Conservation (phyloP, 2,797 vertebrate species). For the Anas acuta region DNA sequence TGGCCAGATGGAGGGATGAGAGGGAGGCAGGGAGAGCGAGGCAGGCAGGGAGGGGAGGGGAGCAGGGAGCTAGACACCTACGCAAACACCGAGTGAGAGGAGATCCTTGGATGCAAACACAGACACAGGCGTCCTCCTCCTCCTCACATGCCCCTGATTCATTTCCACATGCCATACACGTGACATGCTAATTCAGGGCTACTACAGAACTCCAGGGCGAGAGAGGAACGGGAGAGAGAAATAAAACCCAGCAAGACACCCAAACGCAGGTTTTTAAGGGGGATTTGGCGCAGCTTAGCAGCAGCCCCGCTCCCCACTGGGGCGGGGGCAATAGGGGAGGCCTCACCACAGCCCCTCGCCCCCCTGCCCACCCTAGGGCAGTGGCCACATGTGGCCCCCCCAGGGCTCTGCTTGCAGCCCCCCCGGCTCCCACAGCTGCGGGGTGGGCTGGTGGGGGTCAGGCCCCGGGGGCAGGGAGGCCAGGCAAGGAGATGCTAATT, state of each 20-base stretch:
- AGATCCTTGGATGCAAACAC: conserved; percentile 81
- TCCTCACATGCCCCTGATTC: conserved; percentile 76
- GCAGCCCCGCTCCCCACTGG: background rate
- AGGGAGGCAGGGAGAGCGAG: conserved; percentile 51
- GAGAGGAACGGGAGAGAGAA: conserved; percentile 33
- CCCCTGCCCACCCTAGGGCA: fast-evolving
- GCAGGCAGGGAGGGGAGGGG: conserved; percentile 57
- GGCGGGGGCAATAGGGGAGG: background rate
- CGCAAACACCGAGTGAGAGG: conserved; percentile 79
- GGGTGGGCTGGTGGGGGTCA: background rate
- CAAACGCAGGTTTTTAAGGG: conserved; percentile 34
- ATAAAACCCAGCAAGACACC: conserved; percentile 40
- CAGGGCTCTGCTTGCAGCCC: background rate
- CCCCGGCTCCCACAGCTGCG: background rate
- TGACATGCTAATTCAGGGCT: conserved; percentile 78
- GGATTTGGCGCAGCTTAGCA: background rate
- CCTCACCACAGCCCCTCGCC: background rate
- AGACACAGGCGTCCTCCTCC: conserved; percentile 71
- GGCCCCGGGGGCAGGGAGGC: background rate
- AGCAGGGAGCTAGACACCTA: conserved; percentile 73
- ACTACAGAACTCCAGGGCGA: conserved; percentile 74
- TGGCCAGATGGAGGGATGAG: conserved; percentile 68
- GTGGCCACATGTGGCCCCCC: background rate
- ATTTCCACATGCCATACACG: conserved; percentile 77
- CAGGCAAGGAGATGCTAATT: background rate